Evolutionary conservation across 1,140 invertebrate species (phyloP).

Genomic region (Cyclina sinensis): DNA sequence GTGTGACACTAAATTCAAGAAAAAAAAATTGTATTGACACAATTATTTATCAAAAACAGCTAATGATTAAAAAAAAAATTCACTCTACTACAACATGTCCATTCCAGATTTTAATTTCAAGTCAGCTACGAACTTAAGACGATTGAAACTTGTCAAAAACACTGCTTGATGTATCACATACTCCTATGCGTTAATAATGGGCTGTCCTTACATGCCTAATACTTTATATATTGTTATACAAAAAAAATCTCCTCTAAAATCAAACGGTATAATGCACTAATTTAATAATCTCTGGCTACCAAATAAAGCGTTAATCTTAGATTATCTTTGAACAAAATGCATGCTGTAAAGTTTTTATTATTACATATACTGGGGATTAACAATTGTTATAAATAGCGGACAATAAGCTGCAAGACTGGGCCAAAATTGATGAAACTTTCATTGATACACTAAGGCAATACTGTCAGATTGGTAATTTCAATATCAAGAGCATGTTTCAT

Average conservation of each 20-base stretch:
- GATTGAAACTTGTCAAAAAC: not conserved
- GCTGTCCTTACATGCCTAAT: not conserved
- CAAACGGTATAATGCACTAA: not conserved
- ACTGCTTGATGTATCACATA: not conserved
- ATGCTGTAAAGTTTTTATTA: not conserved
- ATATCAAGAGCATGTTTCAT: too few species aligned
- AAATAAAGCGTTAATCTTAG: slow-evolving; percentile 11
- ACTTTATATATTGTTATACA: not conserved
- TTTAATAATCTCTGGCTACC: slow-evolving; percentile 20
- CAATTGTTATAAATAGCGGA: not conserved
- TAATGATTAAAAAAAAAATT: not conserved
- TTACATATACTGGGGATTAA: not conserved
- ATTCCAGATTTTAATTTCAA: not conserved
- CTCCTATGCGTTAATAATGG: not conserved
- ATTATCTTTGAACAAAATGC: not conserved
- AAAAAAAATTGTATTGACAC: not conserved
- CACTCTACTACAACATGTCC: not conserved
- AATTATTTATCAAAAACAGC: not conserved
- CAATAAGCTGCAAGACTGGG: not conserved
- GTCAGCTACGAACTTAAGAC: not conserved
- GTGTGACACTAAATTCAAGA: not conserved
- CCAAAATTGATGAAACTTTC: not conserved
- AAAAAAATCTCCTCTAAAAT: slow-evolving; percentile 1
- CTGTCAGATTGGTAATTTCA: too few species aligned
- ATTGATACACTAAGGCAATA: too few species aligned